phyloP scores from a whole-genome alignment of 53 echinoderm and acorn worm species.

The Holothuria leucospilota region DNA sequence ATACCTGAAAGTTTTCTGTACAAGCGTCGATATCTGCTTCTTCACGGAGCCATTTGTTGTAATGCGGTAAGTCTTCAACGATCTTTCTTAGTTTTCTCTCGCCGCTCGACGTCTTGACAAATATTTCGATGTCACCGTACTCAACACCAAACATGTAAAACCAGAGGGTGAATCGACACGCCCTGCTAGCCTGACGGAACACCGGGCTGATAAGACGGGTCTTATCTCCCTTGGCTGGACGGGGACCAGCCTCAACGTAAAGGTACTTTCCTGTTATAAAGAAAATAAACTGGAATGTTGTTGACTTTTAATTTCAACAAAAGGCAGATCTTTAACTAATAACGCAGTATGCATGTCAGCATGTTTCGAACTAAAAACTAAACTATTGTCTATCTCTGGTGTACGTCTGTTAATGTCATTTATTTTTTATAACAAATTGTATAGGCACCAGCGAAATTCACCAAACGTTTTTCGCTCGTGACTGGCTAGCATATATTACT shows the following conservation, averaged over 20 bases:
- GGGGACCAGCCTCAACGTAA: conserved; percentile 30
- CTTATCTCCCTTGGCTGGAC: neutral
- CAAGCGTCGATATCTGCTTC: conserved; percentile 68
- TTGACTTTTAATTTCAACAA: too few species aligned
- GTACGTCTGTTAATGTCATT: too few species aligned
- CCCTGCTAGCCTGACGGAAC: conserved; percentile 28
- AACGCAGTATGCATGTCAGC: too few species aligned
- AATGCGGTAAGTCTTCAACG: conserved; percentile 59
- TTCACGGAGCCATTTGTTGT: conserved; percentile 76
- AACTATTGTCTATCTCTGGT: too few species aligned
- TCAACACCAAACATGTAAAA: conserved; percentile 57
- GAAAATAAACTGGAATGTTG: too few species aligned
- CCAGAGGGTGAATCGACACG: conserved; percentile 39
- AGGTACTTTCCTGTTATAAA: conserved; percentile 32
- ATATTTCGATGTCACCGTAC: conserved; percentile 68
- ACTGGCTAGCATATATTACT: too few species aligned
- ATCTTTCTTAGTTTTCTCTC: conserved; percentile 67
- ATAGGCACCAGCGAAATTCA: too few species aligned
- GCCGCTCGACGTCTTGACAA: conserved; percentile 26
- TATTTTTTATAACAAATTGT: too few species aligned
- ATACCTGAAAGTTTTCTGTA: conserved; percentile 79
- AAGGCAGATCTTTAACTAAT: too few species aligned
- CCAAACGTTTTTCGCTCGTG: too few species aligned
- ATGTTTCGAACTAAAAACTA: too few species aligned
- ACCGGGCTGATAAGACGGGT: conserved; percentile 41